phyloP scores from a whole-genome alignment of 2,888 invertebrate genomes.

The Ornithoptera alexandrae region DNA sequence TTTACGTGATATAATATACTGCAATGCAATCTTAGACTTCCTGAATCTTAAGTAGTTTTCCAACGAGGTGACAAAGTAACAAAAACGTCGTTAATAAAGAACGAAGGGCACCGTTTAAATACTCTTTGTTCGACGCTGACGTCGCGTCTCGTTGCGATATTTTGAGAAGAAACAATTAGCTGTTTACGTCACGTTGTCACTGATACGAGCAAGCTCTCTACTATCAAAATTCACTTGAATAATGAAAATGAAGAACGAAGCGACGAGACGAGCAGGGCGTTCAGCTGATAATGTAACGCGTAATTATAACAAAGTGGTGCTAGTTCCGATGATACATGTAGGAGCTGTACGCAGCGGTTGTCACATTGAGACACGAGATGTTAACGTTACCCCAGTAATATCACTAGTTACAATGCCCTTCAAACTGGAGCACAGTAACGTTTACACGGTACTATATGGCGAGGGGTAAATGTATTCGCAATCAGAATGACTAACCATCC shows the following conservation, averaged over 20 bases:
- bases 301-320: too few relatives aligned
- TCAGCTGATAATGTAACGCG: too few relatives aligned
- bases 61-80: conserved; percentile 15
- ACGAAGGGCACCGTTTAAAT: conserved; percentile 24
- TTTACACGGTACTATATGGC: too few relatives aligned
- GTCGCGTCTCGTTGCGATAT: conserved; percentile 24
- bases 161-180: conserved; percentile 24
- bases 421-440: too few relatives aligned
- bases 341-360: too few relatives aligned
- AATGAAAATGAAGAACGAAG: background rate
- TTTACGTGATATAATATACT: background rate
- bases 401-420: too few relatives aligned
- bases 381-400: too few relatives aligned
- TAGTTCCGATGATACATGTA: too few relatives aligned
- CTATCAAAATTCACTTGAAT: conserved; percentile 7
- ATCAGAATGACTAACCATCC: too few relatives aligned
- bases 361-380: too few relatives aligned
- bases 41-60: conserved; percentile 14
- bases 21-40: background rate
- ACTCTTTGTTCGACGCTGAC: conserved; percentile 22
- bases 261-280: too few relatives aligned
- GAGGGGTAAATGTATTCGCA: too few relatives aligned
- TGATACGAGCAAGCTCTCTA: conserved; percentile 6
- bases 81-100: conserved; percentile 24
- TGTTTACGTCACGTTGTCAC: conserved; percentile 20